Conservation (phyloP, 2,797 vertebrate genomes). For the Scolopax bukidnonensis region DNA sequence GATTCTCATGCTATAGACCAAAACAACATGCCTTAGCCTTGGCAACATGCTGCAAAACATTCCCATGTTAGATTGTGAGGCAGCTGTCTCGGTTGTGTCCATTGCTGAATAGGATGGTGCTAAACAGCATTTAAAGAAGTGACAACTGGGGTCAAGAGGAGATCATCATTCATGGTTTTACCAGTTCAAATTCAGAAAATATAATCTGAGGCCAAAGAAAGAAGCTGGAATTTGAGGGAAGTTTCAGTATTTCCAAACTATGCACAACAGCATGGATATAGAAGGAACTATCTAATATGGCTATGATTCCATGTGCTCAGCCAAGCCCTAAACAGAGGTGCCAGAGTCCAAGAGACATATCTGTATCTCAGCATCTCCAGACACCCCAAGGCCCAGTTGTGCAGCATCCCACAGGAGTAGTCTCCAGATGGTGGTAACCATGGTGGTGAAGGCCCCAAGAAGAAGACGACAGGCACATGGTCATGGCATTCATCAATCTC, state of each 20-base stretch:
- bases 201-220: background rate
- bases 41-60: conserved; percentile 21
- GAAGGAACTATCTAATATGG: background rate
- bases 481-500: background rate
- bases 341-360: background rate
- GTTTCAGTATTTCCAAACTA: background rate
- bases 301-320: background rate
- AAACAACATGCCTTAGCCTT: conserved; percentile 17
- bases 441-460: background rate
- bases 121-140: background rate
- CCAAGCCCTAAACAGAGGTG: background rate
- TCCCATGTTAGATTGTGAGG: background rate
- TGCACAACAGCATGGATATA: background rate
- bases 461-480: background rate
- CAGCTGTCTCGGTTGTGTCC: background rate
- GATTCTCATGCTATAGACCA: conserved; percentile 36
- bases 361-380: background rate
- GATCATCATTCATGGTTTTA: background rate
- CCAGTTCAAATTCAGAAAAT: background rate
- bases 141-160: background rate
- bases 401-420: background rate
- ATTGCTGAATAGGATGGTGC: background rate
- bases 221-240: background rate
- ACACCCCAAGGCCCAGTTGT: background rate
- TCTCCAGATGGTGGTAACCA: background rate